phyloP scores from a whole-genome alignment of 2,797 vertebrate genomes.

The Rhodeus uyekii region DNA sequence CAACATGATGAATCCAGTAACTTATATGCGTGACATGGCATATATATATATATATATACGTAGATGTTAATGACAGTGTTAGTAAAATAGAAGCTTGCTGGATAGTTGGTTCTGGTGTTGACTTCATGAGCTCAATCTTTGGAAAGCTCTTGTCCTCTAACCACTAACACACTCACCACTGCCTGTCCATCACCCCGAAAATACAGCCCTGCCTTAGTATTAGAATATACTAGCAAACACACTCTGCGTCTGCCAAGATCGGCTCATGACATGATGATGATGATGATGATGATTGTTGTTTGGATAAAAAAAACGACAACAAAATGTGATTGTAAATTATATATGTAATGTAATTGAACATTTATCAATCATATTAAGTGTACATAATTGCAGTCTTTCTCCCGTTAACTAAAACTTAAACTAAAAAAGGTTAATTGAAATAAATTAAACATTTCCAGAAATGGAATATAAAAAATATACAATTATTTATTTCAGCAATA shows the following conservation, averaged over 20 bases:
- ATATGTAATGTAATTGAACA: not conserved
- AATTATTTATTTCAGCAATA: too few relatives aligned
- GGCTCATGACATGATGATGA: not conserved
- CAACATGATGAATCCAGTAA: not conserved
- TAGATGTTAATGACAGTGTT: not conserved
- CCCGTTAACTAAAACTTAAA: not conserved
- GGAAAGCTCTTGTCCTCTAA: slow-evolving; percentile 29
- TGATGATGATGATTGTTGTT: fast-evolving
- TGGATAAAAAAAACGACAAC: not conserved
- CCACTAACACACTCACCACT: slow-evolving; percentile 54
- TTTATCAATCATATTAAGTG: not conserved
- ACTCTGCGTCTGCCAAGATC: not conserved
- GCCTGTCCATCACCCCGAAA: slow-evolving; percentile 46
- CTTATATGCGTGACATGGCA: not conserved
- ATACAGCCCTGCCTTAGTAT: slow-evolving; percentile 10
- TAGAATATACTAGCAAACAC: not conserved
- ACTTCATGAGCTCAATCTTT: slow-evolving; percentile 9
- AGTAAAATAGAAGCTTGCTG: slow-evolving; percentile 64
- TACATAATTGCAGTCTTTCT: not conserved
- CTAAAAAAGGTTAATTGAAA: not conserved
- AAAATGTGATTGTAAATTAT: not conserved
- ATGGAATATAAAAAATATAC: not conserved
- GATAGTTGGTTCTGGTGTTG: slow-evolving; percentile 56
- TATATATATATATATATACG: not conserved
- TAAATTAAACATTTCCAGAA: not conserved